Evolutionary conservation across 2,888 invertebrate genomes (phyloP), one percentile per base, ranked within the genome.

Genomic region (Papilio elwesi): DNA sequence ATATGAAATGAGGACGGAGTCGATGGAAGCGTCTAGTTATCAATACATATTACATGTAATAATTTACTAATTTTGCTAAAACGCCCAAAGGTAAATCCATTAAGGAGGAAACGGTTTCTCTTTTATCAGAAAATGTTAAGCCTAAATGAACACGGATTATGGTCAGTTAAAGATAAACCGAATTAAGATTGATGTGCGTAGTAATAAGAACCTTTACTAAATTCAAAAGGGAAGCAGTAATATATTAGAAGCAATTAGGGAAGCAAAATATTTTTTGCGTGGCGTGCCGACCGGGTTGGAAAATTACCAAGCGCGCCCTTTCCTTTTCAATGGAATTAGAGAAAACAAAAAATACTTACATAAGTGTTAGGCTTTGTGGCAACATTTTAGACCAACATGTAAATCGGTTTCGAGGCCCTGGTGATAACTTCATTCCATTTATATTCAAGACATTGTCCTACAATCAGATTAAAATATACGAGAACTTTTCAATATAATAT

Each of bases 141-240:
- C 12, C 48, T 12, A 16, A 64, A 49, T 12, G 15, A 8, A 16
- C 48, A 48, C 12, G 15, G 48, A 26, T 49, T 16, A 16, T 16
- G 63, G 48, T 48, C 63, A 49, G 63, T 64, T 12, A 48, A 64
- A 64, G 48, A 64, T 64, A 48, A 48, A 16, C 26, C 16, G 12
- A 16, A 64, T 64, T 48, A 11, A 48, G 48, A 64, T 48, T 64
- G 63, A 64, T 64, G 63, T 47, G 48, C 6, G 1, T 11, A 16
- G 48, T 48, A 64, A 64, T 64, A 49, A 48, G 7, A 12, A 48
- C 26, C 48, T 64, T 12, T 49, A 15, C 9, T 12, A 13, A 13
- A 43, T 43, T 65, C n/a, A 36, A 52, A 26, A 68, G 16, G 26
- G 55, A 9, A 55, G 1, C 48, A 26, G 43, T 12, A 38, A 52